Conservation (phyloP, 2,797 vertebrate genomes). For the Tauraco hartlaubi region DNA sequence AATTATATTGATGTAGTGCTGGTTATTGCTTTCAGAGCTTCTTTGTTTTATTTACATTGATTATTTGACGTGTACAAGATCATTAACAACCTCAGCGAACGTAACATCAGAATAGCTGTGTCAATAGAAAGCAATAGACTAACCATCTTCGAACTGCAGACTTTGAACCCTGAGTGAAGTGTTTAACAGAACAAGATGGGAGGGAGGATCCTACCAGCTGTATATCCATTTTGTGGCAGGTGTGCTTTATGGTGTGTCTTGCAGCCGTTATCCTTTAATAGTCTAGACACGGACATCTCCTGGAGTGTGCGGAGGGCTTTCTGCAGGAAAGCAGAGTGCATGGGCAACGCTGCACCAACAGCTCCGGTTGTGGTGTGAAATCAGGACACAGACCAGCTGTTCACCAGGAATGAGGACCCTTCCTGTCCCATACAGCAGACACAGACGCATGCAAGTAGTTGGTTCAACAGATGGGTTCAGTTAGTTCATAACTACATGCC, state of each 20-base stretch:
- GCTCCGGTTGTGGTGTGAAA: not conserved
- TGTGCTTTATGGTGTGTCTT: not conserved
- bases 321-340: not conserved
- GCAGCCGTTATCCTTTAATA: not conserved
- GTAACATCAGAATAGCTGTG: not conserved
- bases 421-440: not conserved
- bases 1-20: not conserved
- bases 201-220: not conserved
- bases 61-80: constrained; percentile 6
- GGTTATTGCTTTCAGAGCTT: not conserved
- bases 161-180: not conserved
- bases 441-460: not conserved
- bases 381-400: not conserved
- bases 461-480: not conserved
- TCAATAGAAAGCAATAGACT: not conserved
- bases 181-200: not conserved
- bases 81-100: not conserved
- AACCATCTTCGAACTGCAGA: not conserved
- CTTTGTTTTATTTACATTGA: constrained; percentile 14
- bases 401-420: not conserved
- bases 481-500: not conserved
- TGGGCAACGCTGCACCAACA: not conserved
- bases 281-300: not conserved
- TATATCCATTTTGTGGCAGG: not conserved
- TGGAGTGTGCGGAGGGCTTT: not conserved